Evolutionary conservation across 92 coral and sea anemone genomes (phyloP).

Genomic region (Heliopora coerulea): DNA sequence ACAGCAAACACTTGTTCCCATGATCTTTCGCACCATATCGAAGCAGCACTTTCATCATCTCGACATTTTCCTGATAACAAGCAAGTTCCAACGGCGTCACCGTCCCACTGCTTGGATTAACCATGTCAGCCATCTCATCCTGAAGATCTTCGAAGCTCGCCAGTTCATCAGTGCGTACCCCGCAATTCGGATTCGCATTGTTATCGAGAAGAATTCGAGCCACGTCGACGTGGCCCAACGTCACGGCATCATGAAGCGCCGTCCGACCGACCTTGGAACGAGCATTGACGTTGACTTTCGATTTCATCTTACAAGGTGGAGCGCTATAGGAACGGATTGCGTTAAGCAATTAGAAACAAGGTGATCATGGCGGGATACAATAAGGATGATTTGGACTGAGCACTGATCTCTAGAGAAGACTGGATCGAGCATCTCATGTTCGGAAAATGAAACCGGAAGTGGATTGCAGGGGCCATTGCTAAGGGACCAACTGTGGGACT

Average conservation of each 20-base stretch:
- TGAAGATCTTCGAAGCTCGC: constrained; percentile 10
- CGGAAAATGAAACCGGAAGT: too few relatives aligned
- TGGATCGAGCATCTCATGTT: too few relatives aligned
- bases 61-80: constrained; percentile 57
- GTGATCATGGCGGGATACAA: too few relatives aligned
- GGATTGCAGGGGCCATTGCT: too few relatives aligned
- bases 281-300: constrained; percentile 62
- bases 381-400: too few relatives aligned
- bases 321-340: constrained; percentile 57
- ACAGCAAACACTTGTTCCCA: constrained; percentile 64
- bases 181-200: constrained; percentile 74
- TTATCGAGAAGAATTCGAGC: constrained; percentile 66
- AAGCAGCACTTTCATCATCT: constrained; percentile 25
- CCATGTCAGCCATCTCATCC: constrained; percentile 43
- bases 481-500: too few relatives aligned
- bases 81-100: constrained; percentile 84
- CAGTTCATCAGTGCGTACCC: constrained; percentile 40
- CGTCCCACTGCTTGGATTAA: constrained; percentile 17
- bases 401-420: too few relatives aligned
- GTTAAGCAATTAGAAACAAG: too few relatives aligned
- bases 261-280: constrained; percentile 88
- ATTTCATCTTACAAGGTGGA: constrained; percentile 73
- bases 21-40: constrained; percentile 72
- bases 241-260: constrained; percentile 83
- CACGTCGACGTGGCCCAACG: constrained; percentile 78